phyloP scores from a whole-genome alignment of 1,140 invertebrate genomes.

The Lamellibrachia luymesi region DNA sequence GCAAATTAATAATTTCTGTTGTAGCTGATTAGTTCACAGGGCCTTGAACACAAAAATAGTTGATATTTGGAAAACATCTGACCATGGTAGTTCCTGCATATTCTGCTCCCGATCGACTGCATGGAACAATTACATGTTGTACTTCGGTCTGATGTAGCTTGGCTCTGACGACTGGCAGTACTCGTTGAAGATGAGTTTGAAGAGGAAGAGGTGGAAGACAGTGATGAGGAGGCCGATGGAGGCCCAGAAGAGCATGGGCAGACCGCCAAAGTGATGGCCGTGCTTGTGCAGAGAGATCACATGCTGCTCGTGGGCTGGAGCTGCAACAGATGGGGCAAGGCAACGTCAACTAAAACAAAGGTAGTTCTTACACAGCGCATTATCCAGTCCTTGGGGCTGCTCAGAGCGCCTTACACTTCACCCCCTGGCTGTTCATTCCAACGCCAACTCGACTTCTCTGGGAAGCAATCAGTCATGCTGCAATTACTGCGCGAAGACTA shows the following conservation, averaged over 20 bases:
- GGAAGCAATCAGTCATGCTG: no score
- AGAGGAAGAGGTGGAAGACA: constrained; percentile 91
- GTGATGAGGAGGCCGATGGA: constrained; percentile 85
- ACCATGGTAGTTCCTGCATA: not conserved
- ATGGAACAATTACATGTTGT: constrained; percentile 9
- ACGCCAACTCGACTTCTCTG: no score
- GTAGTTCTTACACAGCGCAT: no score
- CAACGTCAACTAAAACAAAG: not conserved
- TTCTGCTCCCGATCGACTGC: not conserved
- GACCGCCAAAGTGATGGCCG: constrained; percentile 83
- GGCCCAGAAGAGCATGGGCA: constrained; percentile 91
- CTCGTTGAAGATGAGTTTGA: constrained; percentile 89
- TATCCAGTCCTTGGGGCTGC: no score
- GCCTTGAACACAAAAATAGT: not conserved
- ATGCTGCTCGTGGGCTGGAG: constrained; percentile 89
- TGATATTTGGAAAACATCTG: not conserved
- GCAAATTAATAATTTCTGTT: not conserved
- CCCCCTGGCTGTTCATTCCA: no score
- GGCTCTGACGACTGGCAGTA: constrained; percentile 38
- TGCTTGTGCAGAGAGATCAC: constrained; percentile 89
- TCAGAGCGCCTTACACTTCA: no score
- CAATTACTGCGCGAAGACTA: no score
- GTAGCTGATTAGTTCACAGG: not conserved
- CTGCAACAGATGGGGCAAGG: constrained; percentile 58
- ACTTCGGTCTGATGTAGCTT: constrained; percentile 14